A percentile compares a stretch with the other conserved stretches of the same genome.
Evolutionary conservation across 2,797 vertebrate species (phyloP).

Genomic region (Valencia hispanica): DNA sequence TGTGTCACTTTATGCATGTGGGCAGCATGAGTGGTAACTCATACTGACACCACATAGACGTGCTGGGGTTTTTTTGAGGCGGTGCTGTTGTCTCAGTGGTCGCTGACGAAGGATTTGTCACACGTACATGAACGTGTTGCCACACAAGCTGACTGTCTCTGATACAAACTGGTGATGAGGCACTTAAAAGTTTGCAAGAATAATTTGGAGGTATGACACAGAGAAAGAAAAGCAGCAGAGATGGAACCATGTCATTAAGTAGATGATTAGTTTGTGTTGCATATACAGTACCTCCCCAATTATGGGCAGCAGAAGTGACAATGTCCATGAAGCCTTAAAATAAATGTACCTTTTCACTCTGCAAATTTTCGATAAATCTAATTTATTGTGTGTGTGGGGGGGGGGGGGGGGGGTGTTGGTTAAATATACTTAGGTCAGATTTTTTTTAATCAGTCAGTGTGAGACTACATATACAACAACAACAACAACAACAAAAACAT

Average conservation of each 20-base stretch:
- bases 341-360: background rate
- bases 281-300: background rate
- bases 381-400: too few species aligned
- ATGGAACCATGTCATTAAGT: background rate
- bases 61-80: conserved; percentile 17
- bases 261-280: background rate
- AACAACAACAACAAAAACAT: background rate
- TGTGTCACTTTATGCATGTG: conserved; percentile 48
- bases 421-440: background rate
- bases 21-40: conserved; percentile 42
- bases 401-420: too few species aligned
- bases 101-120: conserved; percentile 55
- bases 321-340: background rate
- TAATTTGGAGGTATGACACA: conserved; percentile 3
- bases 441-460: background rate
- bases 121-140: conserved; percentile 29
- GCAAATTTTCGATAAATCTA: background rate
- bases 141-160: conserved; percentile 35
- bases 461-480: background rate
- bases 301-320: background rate
- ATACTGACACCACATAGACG: conserved; percentile 13
- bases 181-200: conserved; percentile 28
- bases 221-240: background rate
- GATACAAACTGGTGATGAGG: conserved; percentile 38
- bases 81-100: conserved; percentile 35